These are phyloP conservation scores for Drosophila neonasuta DNA, from an alignment of 2,888 invertebrate species.

Conservation along the genomic window DNA sequence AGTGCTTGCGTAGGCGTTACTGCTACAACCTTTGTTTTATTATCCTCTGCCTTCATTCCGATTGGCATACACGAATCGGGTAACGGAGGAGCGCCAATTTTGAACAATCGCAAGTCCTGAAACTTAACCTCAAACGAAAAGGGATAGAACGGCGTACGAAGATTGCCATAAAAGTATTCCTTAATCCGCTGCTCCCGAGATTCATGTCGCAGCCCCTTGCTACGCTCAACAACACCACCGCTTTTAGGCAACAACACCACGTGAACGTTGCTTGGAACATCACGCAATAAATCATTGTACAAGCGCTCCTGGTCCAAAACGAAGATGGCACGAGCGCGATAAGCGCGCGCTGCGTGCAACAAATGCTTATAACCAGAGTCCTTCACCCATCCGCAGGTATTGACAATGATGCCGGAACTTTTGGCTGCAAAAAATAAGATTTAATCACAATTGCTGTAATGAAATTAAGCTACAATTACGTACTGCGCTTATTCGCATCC, in stretches of 20 bases:
- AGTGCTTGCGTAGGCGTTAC: conserved; percentile 90
- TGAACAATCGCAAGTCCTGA: conserved; percentile 93
- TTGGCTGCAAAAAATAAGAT: conserved; percentile 84
- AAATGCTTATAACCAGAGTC: conserved; percentile 94
- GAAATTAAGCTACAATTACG: conserved; percentile 34
- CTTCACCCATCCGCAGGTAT: conserved; percentile 99
- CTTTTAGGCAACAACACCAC: conserved; percentile 96
- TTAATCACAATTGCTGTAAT: not conserved
- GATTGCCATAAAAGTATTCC: conserved; percentile 97
- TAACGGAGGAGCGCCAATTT: conserved; percentile 95
- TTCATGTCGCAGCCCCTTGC: conserved; percentile 87
- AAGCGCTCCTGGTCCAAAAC: conserved; percentile 98
- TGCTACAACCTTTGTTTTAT: conserved; percentile 92
- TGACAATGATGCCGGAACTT: conserved; percentile 95
- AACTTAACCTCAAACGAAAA: conserved; percentile 97
- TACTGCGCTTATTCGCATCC: conserved; percentile 93
- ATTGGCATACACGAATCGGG: conserved; percentile 98
- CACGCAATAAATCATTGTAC: conserved; percentile 95
- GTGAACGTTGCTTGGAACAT: conserved; percentile 96
- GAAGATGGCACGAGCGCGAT: conserved; percentile 97
- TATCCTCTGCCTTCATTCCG: conserved; percentile 96
- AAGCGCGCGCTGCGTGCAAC: conserved; percentile 94
- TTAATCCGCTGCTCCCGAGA: conserved; percentile 90
- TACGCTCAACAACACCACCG: conserved; percentile 97
- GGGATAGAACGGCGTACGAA: conserved; percentile 90